A percentile compares a stretch with the other conserved stretches of the same genome.
phyloP scores from a whole-genome alignment of 2,113 vertebrate genomes.

The Grammomys dolichurus region DNA sequence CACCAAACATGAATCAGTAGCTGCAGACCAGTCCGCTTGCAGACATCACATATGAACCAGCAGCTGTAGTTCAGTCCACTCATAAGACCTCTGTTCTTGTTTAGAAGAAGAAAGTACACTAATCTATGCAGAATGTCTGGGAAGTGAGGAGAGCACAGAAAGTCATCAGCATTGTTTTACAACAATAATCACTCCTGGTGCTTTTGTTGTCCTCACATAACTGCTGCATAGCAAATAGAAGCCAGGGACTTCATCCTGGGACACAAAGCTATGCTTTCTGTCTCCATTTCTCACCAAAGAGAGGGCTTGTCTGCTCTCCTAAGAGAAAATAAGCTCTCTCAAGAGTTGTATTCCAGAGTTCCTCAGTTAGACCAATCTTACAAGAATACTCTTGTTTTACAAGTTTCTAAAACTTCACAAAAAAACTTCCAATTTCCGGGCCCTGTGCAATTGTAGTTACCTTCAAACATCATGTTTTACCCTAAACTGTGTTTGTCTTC shows the following conservation, averaged over 20 bases:
- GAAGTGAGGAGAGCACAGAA: not conserved
- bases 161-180: not conserved
- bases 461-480: slow-evolving; percentile 10
- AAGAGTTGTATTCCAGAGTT: not conserved
- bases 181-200: not conserved
- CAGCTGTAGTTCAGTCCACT: too few species aligned
- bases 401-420: slow-evolving; percentile 58
- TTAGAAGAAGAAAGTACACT: not conserved
- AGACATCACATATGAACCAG: too few species aligned
- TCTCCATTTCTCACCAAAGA: not conserved
- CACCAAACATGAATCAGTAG: too few species aligned
- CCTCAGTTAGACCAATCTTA: not conserved
- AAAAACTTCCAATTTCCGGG: slow-evolving; percentile 66
- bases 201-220: not conserved
- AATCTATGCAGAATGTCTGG: not conserved
- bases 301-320: not conserved
- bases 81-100: not conserved
- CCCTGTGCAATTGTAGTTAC: slow-evolving; percentile 64
- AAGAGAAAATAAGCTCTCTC: not conserved
- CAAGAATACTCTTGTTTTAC: slow-evolving; percentile 43
- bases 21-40: too few species aligned
- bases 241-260: not conserved
- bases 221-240: not conserved
- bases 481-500: not conserved
- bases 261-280: not conserved